Evolutionary conservation across 2,797 vertebrate genomes (phyloP), one percentile per base, ranked within the genome.

Genomic region (Aldrovandia affinis): DNA sequence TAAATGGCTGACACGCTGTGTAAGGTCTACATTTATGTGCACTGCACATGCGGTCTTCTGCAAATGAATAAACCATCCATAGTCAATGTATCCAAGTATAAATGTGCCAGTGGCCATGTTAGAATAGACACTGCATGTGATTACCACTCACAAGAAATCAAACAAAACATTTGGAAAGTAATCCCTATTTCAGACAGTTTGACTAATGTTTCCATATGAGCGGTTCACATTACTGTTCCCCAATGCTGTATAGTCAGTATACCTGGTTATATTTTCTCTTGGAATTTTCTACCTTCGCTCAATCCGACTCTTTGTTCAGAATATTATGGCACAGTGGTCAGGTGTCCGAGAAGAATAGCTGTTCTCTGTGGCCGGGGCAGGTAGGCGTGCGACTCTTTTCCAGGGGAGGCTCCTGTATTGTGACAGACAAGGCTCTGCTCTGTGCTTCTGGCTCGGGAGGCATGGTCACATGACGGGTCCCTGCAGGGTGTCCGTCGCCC

Each of bases 381-480:
- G n/a, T 9, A 50, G 3, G 28, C 44, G 30, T 22, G 47, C 14
- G 22, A 55, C 39, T 28, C 59, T 65, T 70, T 50, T 47, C 50
- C 20, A n/a, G 79, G 20, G 30, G 77, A 28, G 52, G 57, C 18
- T 42, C 47, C 50, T 59, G 63, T 33, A 33, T 30, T 57, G 63
- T 84, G 52, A 70, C 63, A 75, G 36, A 61, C 52, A 36, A 7
- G 54, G 44, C 79, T 50, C 39, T 70, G 42, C 78, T 59, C 25
- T 57, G 25, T 25, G 57, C 39, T 22, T 36, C 78, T 63, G 42
- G 55, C 54, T 42, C 22, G 39, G 44, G 28, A 1, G 78, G 28
- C 20, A 33, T 20, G 12, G 73, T 78, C 84, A 63, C 47, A 25
- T 78, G 80, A 82, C 50, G 18, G 14, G 36, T 78, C 75, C 80